phyloP scores from a whole-genome alignment of 2,888 invertebrate genomes.

The Hirtodrosophila confusa region DNA sequence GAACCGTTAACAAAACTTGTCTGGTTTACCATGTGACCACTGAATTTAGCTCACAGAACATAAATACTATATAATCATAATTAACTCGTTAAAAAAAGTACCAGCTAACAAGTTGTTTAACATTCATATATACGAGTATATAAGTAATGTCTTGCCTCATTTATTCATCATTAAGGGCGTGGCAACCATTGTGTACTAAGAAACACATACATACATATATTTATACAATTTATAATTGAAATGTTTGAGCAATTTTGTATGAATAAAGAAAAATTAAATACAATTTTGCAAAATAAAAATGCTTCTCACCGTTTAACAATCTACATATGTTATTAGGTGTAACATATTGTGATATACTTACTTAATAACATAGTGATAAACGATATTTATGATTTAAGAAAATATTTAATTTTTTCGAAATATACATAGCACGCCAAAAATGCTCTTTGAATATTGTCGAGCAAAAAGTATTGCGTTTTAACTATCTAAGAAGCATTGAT shows the following conservation, averaged over 20 bases:
- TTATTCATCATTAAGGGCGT: constrained; percentile 58
- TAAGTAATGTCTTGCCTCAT: constrained; percentile 50
- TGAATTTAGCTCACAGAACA: too few species aligned
- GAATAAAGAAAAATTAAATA: constrained; percentile 53
- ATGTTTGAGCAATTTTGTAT: constrained; percentile 49
- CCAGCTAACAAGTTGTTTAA: not conserved
- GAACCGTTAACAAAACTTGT: too few species aligned
- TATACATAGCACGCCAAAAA: constrained; percentile 37
- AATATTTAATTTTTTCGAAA: constrained; percentile 32
- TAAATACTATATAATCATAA: too few species aligned
- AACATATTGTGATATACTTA: constrained; percentile 31
- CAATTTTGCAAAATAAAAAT: constrained; percentile 50
- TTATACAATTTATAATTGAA: constrained; percentile 61
- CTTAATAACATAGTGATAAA: constrained; percentile 42
- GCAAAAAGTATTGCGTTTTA: constrained; percentile 31
- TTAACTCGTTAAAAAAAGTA: not conserved
- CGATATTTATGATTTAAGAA: constrained; percentile 28
- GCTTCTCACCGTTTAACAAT: constrained; percentile 51
- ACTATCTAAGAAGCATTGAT: constrained; percentile 46
- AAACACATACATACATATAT: constrained; percentile 49
- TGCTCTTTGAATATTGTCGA: constrained; percentile 29
- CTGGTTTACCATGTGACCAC: too few species aligned
- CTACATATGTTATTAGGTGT: constrained; percentile 40
- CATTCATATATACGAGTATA: not conserved
- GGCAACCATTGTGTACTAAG: constrained; percentile 53